Evolutionary conservation across 92 coral and sea anemone species (phyloP).

Genomic region (Diadumene lineata): DNA sequence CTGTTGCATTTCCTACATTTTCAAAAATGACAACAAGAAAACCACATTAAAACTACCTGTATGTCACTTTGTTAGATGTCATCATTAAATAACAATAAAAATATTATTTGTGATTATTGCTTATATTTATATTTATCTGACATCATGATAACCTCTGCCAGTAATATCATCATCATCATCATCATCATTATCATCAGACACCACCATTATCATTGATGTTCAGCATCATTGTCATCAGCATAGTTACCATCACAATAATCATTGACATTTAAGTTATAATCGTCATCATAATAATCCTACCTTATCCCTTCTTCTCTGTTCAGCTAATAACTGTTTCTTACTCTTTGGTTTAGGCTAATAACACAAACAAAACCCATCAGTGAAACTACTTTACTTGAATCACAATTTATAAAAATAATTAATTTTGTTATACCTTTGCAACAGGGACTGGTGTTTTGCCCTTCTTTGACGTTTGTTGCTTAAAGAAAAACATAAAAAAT

Average conservation of each 20-base stretch:
- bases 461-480: conserved; percentile 84
- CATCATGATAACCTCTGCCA: background rate
- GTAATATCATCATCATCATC: background rate
- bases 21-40: background rate
- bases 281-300: conserved; percentile 20
- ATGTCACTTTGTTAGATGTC: too few species aligned
- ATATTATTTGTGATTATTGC: too few species aligned
- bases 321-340: conserved; percentile 95
- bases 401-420: background rate
- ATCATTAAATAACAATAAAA: too few species aligned
- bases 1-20: conserved; percentile 86
- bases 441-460: conserved; percentile 93
- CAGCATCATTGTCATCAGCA: background rate
- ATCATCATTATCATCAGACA: background rate
- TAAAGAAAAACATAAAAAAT: background rate
- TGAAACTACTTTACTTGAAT: background rate
- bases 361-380: background rate
- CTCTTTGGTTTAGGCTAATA: conserved; percentile 95
- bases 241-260: background rate
- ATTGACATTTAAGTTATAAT: background rate
- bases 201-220: background rate
- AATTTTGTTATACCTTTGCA: conserved; percentile 76
- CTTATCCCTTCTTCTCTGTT: conserved; percentile 93
- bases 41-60: too few species aligned
- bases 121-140: too few species aligned